phyloP scores from a whole-genome alignment of 2,113 vertebrate genomes.

The Sphyrna mokarran region DNA sequence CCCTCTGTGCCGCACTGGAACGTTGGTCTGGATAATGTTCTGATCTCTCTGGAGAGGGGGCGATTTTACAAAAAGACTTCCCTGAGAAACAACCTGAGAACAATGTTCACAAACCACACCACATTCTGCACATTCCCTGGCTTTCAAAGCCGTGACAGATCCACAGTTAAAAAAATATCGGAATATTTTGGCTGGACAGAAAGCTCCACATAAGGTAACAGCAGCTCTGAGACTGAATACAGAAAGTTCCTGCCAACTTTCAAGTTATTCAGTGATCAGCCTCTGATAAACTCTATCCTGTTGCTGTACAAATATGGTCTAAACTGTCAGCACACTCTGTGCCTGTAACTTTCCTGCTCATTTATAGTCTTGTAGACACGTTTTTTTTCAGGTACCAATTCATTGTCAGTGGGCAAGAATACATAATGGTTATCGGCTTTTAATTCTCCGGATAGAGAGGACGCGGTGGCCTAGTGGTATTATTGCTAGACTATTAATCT shows the following conservation, averaged over 20 bases:
- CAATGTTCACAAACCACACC: background rate
- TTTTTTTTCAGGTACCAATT: background rate
- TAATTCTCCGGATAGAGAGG: too few relatives aligned
- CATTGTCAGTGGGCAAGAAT: background rate
- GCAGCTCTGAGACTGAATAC: background rate
- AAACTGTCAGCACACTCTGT: background rate
- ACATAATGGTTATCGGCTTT: background rate
- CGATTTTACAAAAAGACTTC: background rate
- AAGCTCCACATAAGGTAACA: constrained; percentile 16
- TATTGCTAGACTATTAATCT: too few relatives aligned
- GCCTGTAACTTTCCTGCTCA: background rate
- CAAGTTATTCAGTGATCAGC: background rate
- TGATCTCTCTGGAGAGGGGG: background rate
- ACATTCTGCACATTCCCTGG: background rate
- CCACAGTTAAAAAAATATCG: background rate
- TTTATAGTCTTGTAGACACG: background rate
- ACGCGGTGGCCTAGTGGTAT: too few relatives aligned
- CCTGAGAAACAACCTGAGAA: background rate
- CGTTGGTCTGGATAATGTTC: background rate
- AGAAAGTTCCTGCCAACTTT: background rate
- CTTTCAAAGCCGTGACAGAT: background rate
- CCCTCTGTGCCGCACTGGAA: background rate
- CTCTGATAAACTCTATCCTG: background rate
- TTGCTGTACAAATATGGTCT: constrained; percentile 5
- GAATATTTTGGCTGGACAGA: background rate